These are phyloP conservation scores for Acropternis orthonyx DNA, from an alignment of 2,797 vertebrate species.

Conservation along the genomic window DNA sequence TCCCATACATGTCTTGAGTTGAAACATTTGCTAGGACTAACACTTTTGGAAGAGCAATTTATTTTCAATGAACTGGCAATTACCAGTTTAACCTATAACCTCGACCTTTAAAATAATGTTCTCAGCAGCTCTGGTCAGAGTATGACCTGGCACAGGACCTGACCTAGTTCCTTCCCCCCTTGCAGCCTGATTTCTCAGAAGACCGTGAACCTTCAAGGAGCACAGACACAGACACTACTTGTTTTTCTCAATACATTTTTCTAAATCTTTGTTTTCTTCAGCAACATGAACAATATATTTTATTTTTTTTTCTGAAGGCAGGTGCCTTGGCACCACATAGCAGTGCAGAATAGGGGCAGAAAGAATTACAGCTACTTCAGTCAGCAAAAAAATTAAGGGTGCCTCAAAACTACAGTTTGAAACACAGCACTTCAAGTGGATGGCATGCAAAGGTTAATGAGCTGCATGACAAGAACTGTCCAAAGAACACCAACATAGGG, in stretches of 20 bases:
- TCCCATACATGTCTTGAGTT: not conserved
- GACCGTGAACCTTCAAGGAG: not conserved
- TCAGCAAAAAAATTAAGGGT: not conserved
- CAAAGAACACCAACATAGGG: not conserved
- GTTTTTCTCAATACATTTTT: not conserved
- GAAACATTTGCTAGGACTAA: not conserved
- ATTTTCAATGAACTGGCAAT: not conserved
- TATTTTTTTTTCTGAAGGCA: not conserved
- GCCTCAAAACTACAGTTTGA: not conserved
- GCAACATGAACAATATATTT: not conserved
- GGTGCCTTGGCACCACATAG: not conserved
- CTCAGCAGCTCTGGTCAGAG: not conserved
- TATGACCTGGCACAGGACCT: not conserved
- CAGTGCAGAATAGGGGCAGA: not conserved
- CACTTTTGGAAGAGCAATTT: not conserved
- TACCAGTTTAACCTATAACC: not conserved
- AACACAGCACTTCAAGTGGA: not conserved
- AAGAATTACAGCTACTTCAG: not conserved
- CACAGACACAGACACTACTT: not conserved
- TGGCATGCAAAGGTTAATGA: not conserved
- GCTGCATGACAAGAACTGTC: not conserved
- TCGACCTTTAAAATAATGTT: not conserved
- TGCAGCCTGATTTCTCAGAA: not conserved
- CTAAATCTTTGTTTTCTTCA: not conserved
- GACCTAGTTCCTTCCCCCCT: not conserved